These are phyloP conservation scores for Ammodytes marinus DNA, from an alignment of 2,113 vertebrate species.

Conservation along the genomic window DNA sequence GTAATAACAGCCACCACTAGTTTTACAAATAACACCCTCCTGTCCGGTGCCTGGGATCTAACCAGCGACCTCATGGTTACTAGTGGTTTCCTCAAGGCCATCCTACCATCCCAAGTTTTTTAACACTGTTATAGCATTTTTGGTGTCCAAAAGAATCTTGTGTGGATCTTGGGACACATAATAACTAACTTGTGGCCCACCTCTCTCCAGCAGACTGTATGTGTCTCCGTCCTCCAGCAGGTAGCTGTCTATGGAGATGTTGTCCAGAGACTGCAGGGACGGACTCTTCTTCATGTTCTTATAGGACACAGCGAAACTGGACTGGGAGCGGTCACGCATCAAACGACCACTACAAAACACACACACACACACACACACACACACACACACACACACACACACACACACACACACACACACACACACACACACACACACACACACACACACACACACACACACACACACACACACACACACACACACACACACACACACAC, in stretches of 20 bases:
- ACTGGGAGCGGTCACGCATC: conserved; percentile 91
- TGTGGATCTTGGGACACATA: too few relatives aligned
- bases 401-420: too few relatives aligned
- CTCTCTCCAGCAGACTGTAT: conserved; percentile 92
- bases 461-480: too few relatives aligned
- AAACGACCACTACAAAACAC: conserved; percentile 87
- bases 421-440: neutral
- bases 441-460: too few relatives aligned
- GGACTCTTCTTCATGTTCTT: conserved; percentile 96
- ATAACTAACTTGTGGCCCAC: conserved; percentile 77
- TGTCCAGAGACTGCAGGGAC: conserved; percentile 94
- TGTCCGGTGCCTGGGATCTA: too few relatives aligned
- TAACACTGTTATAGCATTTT: neutral
- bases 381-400: too few relatives aligned
- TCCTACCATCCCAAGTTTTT: too few relatives aligned
- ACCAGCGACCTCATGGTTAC: too few relatives aligned
- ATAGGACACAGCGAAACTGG: conserved; percentile 90
- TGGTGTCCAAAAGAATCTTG: neutral
- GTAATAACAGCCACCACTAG: too few relatives aligned
- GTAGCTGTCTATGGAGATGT: conserved; percentile 95
- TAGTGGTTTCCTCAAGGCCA: too few relatives aligned
- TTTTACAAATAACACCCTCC: too few relatives aligned
- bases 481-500: conserved; percentile 11
- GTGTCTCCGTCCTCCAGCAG: conserved; percentile 92
- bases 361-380: neutral